Evolutionary conservation across 2,888 invertebrate genomes (phyloP).

Genomic region (Gryllus longicercus): DNA sequence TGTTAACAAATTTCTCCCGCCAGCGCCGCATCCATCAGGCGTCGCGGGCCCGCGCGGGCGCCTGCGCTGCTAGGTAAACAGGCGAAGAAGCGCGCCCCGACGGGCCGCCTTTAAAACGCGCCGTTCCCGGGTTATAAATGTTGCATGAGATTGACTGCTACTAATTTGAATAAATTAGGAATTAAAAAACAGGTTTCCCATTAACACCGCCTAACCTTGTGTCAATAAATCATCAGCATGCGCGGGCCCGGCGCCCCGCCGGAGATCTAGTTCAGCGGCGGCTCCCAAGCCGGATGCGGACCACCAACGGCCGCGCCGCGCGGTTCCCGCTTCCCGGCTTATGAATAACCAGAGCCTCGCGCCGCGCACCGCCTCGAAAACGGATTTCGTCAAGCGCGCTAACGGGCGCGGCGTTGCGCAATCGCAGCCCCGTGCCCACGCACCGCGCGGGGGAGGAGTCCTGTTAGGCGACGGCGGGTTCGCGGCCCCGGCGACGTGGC

Average conservation of each 20-base stretch:
- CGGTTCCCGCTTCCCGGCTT: neutral
- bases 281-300: neutral
- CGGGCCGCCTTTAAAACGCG: neutral
- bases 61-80: neutral
- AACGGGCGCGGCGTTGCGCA: too few relatives aligned
- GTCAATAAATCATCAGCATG: slow-evolving; percentile 7
- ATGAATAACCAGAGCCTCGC: neutral
- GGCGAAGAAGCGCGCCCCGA: neutral
- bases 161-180: slow-evolving; percentile 17
- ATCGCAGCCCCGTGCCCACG: too few relatives aligned
- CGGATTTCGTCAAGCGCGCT: too few relatives aligned
- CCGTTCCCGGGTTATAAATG: slow-evolving; percentile 10
- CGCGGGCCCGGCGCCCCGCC: neutral
- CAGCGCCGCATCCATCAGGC: neutral
- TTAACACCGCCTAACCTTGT: slow-evolving; percentile 17
- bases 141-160: slow-evolving; percentile 17
- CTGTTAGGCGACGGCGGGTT: too few relatives aligned
- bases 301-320: neutral
- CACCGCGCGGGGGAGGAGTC: too few relatives aligned
- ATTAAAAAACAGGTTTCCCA: slow-evolving; percentile 17
- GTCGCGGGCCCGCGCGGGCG: neutral
- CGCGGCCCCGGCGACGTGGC: too few relatives aligned
- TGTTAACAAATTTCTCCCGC: too few relatives aligned
- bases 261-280: neutral
- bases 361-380: too few relatives aligned